phyloP scores from a whole-genome alignment of 2,888 invertebrate genomes.

The Cartodere bifasciata region DNA sequence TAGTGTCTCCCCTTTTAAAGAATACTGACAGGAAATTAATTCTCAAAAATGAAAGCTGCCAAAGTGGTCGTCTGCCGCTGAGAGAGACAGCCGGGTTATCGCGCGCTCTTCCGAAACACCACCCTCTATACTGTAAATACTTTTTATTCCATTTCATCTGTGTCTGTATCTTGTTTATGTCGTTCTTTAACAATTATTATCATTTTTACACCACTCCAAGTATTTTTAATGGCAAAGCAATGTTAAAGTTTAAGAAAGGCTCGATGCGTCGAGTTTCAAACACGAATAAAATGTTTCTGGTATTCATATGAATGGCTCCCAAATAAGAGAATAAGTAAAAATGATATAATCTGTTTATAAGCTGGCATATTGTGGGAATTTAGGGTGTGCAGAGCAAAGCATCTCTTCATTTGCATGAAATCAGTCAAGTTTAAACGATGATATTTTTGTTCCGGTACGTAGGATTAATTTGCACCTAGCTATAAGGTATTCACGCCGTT shows the following conservation, averaged over 20 bases:
- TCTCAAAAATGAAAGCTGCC: slow-evolving; percentile 39
- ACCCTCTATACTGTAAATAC: slow-evolving; percentile 1
- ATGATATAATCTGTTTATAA: too few relatives aligned
- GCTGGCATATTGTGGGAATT: too few relatives aligned
- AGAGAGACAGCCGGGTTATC: slow-evolving; percentile 26
- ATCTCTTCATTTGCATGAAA: slow-evolving; percentile 28
- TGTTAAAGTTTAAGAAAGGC: too few relatives aligned
- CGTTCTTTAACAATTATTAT: too few relatives aligned
- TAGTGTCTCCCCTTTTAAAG: slow-evolving; percentile 32
- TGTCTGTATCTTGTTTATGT: not conserved
- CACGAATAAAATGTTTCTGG: too few relatives aligned
- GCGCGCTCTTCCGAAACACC: slow-evolving; percentile 15
- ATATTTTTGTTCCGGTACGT: slow-evolving; percentile 28
- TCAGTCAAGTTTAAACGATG: slow-evolving; percentile 29
- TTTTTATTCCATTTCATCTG: slow-evolving; percentile 5
- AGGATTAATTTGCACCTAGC: slow-evolving; percentile 30
- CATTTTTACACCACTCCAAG: too few relatives aligned
- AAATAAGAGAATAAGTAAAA: too few relatives aligned
- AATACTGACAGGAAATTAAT: slow-evolving; percentile 40
- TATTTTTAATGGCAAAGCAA: too few relatives aligned
- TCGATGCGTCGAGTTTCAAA: too few relatives aligned
- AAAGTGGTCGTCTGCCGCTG: slow-evolving; percentile 30
- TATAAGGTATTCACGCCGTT: slow-evolving; percentile 23
- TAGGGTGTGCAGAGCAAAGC: too few relatives aligned
- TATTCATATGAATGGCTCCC: too few relatives aligned